These are phyloP conservation scores for Eulemur coronatus DNA, from an alignment of 2,797 vertebrate species.

Conservation along the genomic window DNA sequence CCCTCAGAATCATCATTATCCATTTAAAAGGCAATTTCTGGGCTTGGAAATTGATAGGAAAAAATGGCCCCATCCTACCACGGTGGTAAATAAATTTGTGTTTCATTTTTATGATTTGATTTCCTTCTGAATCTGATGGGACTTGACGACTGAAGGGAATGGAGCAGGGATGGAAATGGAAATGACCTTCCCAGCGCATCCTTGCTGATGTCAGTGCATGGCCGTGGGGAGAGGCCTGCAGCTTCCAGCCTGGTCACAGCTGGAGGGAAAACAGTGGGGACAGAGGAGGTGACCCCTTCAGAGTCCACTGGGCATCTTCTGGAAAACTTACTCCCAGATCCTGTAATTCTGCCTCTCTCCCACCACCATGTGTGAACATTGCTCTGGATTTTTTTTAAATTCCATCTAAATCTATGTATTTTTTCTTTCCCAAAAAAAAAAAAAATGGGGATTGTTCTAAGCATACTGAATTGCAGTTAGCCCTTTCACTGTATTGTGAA, in stretches of 20 bases:
- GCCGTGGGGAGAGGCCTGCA: neutral
- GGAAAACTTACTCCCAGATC: neutral
- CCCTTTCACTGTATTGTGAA: neutral
- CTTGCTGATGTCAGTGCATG: neutral
- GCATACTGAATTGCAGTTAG: neutral
- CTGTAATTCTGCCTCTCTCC: neutral
- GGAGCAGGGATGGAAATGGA: neutral
- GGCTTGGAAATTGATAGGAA: constrained; percentile 68
- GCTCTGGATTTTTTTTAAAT: constrained; percentile 5
- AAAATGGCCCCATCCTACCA: constrained; percentile 68
- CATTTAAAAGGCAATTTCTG: constrained; percentile 84
- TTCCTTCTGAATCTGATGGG: constrained; percentile 57
- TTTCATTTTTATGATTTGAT: constrained; percentile 77
- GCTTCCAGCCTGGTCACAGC: neutral
- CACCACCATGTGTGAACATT: neutral
- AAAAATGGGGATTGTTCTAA: neutral
- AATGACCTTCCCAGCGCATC: constrained; percentile 38
- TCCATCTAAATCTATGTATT: neutral
- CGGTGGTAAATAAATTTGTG: constrained; percentile 76
- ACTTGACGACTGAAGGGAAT: neutral
- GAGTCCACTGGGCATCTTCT: neutral
- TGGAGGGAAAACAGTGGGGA: neutral
- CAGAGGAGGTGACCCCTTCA: neutral
- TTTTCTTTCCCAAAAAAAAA: neutral
- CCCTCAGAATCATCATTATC: constrained; percentile 81